These are phyloP conservation scores for Unio delphinus DNA, from an alignment of 2,888 invertebrate genomes.

Conservation along the genomic window DNA sequence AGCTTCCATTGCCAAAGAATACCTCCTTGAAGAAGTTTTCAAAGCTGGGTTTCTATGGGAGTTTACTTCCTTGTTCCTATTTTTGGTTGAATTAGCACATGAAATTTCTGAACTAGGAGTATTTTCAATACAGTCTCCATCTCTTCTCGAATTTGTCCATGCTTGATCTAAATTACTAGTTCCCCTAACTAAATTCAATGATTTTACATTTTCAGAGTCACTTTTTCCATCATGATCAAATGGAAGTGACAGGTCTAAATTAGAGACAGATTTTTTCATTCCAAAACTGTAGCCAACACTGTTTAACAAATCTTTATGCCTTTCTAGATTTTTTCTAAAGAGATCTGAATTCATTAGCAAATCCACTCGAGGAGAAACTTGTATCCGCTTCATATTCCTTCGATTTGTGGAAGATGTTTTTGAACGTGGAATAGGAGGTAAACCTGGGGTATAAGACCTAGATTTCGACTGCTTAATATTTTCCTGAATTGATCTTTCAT, in stretches of 20 bases:
- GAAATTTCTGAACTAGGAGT: too few relatives aligned
- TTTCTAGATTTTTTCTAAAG: slow-evolving; percentile 52
- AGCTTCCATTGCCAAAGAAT: too few relatives aligned
- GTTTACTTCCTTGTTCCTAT: too few relatives aligned
- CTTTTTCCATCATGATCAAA: slow-evolving; percentile 18
- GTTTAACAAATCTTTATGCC: slow-evolving; percentile 39
- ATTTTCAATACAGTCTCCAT: too few relatives aligned
- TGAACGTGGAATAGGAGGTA: slow-evolving; percentile 11
- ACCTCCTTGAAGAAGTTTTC: too few relatives aligned
- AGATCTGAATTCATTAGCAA: slow-evolving; percentile 47
- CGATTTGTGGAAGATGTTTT: slow-evolving; percentile 12
- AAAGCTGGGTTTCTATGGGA: too few relatives aligned
- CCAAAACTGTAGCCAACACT: slow-evolving; percentile 30
- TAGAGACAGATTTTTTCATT: slow-evolving; percentile 49
- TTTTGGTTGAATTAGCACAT: too few relatives aligned
- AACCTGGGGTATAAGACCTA: slow-evolving; percentile 27
- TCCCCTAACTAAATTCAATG: not conserved
- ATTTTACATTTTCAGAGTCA: not conserved
- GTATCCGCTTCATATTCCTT: slow-evolving; percentile 27
- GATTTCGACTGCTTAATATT: slow-evolving; percentile 25
- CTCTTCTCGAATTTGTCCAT: too few relatives aligned
- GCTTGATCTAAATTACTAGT: too few relatives aligned
- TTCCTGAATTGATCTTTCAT: not conserved
- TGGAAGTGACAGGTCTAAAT: slow-evolving; percentile 39
- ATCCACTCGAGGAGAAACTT: slow-evolving; percentile 48